Evolutionary conservation across 2,888 invertebrate species (phyloP).

Genomic region (Hesperia comma): DNA sequence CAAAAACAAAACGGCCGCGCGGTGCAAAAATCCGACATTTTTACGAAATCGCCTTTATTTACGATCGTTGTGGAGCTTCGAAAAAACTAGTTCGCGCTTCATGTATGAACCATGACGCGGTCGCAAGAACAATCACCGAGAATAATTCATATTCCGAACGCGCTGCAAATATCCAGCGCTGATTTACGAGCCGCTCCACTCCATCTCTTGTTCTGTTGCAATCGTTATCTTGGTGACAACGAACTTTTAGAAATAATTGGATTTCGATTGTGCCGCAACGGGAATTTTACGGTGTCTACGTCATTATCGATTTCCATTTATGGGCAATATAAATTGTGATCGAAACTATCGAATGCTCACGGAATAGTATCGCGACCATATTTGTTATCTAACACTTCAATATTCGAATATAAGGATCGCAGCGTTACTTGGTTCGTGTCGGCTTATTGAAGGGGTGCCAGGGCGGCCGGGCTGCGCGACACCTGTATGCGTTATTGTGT

Average conservation of each 20-base stretch:
- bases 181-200: constrained; percentile 70
- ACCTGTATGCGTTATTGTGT: constrained; percentile 82
- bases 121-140: constrained; percentile 79
- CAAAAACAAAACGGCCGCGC: constrained; percentile 56
- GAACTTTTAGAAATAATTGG: constrained; percentile 82
- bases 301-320: constrained; percentile 81
- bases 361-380: constrained; percentile 69
- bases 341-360: constrained; percentile 49
- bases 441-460: constrained; percentile 73
- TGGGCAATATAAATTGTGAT: constrained; percentile 77
- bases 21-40: constrained; percentile 64
- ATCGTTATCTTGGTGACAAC: constrained; percentile 68
- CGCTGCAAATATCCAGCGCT: constrained; percentile 77
- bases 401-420: constrained; percentile 64
- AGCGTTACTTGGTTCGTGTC: constrained; percentile 73
- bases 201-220: constrained; percentile 63
- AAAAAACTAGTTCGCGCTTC: constrained; percentile 82
- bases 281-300: constrained; percentile 61
- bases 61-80: constrained; percentile 61
- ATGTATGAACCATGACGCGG: constrained; percentile 83
- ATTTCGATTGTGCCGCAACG: constrained; percentile 79
- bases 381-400: constrained; percentile 72
- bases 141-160: constrained; percentile 84
- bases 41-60: constrained; percentile 69
- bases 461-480: constrained; percentile 66